These are phyloP conservation scores for Drosophila meridiana DNA, from an alignment of 2,888 invertebrate species.

Conservation along the genomic window DNA sequence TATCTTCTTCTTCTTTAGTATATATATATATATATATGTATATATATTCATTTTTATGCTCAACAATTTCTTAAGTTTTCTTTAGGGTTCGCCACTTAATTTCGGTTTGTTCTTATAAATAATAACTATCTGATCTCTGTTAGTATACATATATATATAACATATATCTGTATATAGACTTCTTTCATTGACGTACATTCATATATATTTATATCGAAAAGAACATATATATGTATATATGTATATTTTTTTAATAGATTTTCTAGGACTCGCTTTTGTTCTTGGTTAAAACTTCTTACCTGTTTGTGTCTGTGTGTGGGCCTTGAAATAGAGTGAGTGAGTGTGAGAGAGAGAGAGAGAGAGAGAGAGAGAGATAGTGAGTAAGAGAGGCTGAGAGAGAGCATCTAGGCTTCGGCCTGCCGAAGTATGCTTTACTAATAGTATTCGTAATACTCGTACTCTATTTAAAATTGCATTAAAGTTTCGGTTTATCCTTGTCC, in stretches of 20 bases:
- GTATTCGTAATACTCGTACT: conserved; percentile 27
- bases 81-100: conserved; percentile 15
- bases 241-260: conserved; percentile 9
- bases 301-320: conserved; percentile 29
- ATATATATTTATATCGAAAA: conserved; percentile 43
- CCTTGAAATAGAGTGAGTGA: conserved; percentile 32
- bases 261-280: conserved; percentile 21
- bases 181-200: conserved; percentile 67
- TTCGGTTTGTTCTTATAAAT: conserved; percentile 44
- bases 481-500: conserved; percentile 22
- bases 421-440: conserved; percentile 54
- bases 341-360: conserved; percentile 11
- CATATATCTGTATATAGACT: conserved; percentile 33
- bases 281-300: conserved; percentile 27
- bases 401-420: conserved; percentile 70
- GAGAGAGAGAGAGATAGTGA: neutral
- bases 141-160: conserved; percentile 24
- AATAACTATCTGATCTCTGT: conserved; percentile 43
- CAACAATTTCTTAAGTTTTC: conserved; percentile 33
- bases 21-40: conserved; percentile 3
- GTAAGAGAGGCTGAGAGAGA: conserved; percentile 19
- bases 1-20: conserved; percentile 8
- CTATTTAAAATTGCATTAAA: conserved; percentile 53
- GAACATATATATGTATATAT: conserved; percentile 28
- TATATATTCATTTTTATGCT: conserved; percentile 7